phyloP scores from a whole-genome alignment of 2,797 vertebrate genomes.

The Pogoniulus pusillus region DNA sequence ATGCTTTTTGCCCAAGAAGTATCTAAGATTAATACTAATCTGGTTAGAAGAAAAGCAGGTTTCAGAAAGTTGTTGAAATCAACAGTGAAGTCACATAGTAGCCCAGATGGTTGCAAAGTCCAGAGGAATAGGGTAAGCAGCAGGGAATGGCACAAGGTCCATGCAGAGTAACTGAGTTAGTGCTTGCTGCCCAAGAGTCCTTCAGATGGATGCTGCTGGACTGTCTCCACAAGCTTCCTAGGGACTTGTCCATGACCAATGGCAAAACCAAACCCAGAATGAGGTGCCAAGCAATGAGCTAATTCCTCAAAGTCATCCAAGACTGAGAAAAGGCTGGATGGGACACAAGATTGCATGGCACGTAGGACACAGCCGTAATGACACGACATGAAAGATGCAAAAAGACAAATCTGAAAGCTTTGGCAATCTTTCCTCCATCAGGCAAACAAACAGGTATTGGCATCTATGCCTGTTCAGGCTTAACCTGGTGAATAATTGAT shows the following conservation, averaged over 20 bases:
- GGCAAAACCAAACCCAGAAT: neutral
- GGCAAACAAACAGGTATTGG: constrained; percentile 60
- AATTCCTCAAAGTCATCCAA: neutral
- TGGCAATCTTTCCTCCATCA: constrained; percentile 3
- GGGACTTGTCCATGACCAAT: neutral
- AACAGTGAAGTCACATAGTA: neutral
- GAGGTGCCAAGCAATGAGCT: neutral
- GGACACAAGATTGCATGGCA: neutral
- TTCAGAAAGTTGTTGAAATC: neutral
- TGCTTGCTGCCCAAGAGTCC: neutral
- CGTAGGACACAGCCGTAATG: rapidly evolving
- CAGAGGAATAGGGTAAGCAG: neutral
- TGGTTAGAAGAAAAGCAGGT: neutral
- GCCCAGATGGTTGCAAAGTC: neutral
- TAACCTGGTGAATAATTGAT: constrained; percentile 72
- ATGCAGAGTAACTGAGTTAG: neutral
- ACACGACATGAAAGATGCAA: neutral
- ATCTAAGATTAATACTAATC: neutral
- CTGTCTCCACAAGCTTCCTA: neutral
- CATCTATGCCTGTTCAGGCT: constrained; percentile 57
- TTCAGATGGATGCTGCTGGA: neutral
- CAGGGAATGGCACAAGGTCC: neutral
- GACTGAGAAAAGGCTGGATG: neutral
- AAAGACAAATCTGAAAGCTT: neutral
- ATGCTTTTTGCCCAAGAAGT: neutral